A percentile compares a stretch with the other conserved stretches of the same genome.
Conservation (phyloP, 2,888 invertebrate genomes). For the Keiferia lycopersicella region DNA sequence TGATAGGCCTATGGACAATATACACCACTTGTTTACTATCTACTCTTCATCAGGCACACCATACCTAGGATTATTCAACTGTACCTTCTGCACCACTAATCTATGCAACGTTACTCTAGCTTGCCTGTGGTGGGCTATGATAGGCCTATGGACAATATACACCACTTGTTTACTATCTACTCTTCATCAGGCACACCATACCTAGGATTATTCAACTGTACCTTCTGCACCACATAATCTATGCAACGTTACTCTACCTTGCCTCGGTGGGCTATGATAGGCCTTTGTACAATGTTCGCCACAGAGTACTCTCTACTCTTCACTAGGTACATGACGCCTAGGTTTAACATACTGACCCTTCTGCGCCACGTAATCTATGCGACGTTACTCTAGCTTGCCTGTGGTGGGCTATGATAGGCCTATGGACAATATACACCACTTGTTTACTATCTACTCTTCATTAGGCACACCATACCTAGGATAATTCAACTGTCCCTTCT, state of each 20-base stretch:
- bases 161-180: constrained; percentile 31
- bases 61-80: not conserved
- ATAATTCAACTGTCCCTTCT: not conserved
- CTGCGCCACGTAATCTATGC: not conserved
- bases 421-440: constrained; percentile 45
- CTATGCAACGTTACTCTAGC: no score
- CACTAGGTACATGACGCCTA: no score
- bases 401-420: constrained; percentile 41
- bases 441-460: not conserved
- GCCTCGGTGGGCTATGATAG: no score
- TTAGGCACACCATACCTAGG: not conserved
- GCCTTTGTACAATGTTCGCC: no score
- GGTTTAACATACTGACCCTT: no score
- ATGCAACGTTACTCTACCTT: no score
- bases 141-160: constrained; percentile 48
- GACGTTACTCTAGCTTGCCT: constrained; percentile 25
- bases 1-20: constrained; percentile 50
- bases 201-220: not conserved
- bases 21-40: constrained; percentile 31
- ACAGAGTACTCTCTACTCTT: no score
- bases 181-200: not conserved
- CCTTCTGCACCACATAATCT: not conserved
- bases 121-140: constrained; percentile 36
- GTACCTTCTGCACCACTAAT: no score
- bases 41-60: not conserved